Evolutionary conservation across 2,113 vertebrate species (phyloP).

Genomic region (Tachycineta bicolor): DNA sequence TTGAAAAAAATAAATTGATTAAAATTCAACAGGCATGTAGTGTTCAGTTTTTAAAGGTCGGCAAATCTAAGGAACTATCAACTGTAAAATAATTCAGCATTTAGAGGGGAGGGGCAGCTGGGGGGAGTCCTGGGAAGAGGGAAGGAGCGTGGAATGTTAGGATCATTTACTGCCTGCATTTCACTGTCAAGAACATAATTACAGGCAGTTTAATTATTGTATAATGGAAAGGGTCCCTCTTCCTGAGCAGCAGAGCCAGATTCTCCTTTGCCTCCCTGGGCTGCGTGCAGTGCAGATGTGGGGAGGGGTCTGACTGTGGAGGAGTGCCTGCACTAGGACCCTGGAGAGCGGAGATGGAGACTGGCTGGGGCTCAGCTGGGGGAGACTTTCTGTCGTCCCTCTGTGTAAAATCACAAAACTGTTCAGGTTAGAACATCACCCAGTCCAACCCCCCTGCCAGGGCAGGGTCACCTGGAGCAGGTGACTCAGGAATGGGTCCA

Average conservation of each 20-base stretch:
- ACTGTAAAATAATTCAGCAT: slow-evolving; percentile 81
- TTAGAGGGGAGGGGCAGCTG: slow-evolving; percentile 59
- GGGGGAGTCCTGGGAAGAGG: neutral
- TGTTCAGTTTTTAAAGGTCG: slow-evolving; percentile 81
- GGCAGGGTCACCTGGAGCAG: neutral
- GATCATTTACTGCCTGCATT: slow-evolving; percentile 47
- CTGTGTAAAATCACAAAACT: neutral
- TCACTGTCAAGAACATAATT: slow-evolving; percentile 53
- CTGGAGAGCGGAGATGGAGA: neutral
- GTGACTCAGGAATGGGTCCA: neutral
- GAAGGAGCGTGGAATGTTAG: neutral
- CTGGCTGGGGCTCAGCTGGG: neutral
- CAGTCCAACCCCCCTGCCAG: neutral
- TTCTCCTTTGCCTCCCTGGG: neutral
- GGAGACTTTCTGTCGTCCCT: neutral
- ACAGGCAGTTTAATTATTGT: slow-evolving; percentile 59
- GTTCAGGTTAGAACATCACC: neutral
- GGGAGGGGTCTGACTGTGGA: neutral
- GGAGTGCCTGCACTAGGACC: neutral
- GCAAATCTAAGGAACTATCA: slow-evolving; percentile 77
- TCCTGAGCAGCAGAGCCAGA: neutral
- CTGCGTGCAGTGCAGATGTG: neutral
- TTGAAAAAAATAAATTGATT: slow-evolving; percentile 84
- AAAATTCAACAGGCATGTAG: slow-evolving; percentile 81
- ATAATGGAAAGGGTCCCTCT: neutral